phyloP scores from a whole-genome alignment of 2,113 vertebrate species.

The Cavia porcellus region DNA sequence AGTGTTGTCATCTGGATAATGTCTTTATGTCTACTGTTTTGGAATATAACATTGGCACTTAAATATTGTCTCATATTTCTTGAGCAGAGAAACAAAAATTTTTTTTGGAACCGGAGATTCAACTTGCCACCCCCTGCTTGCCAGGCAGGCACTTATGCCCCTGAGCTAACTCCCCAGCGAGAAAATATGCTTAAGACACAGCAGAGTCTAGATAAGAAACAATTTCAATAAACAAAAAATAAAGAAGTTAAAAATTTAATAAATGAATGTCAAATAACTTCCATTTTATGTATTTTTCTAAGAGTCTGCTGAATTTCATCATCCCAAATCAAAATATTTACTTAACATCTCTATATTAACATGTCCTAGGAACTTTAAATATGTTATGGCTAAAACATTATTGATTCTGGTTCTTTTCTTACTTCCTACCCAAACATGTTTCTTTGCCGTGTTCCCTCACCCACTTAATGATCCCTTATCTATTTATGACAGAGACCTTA shows the following conservation, averaged over 20 bases:
- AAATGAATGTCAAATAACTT: constrained; percentile 18
- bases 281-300: neutral
- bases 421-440: neutral
- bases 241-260: neutral
- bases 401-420: neutral
- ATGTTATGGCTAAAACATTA: neutral
- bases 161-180: too few species aligned
- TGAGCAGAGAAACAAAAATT: neutral
- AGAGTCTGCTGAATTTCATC: neutral
- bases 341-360: neutral
- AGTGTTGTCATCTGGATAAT: neutral
- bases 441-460: neutral
- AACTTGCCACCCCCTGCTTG: too few species aligned
- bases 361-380: neutral
- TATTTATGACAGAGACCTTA: neutral
- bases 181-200: neutral
- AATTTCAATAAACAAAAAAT: neutral
- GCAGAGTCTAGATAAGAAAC: neutral
- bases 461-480: neutral
- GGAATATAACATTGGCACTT: neutral
- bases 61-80: neutral
- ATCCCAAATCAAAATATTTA: neutral
- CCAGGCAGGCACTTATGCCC: too few species aligned
- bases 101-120: too few species aligned
- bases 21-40: neutral